Conservation (phyloP, 2,888 invertebrate species). For the Timandra comae region DNA sequence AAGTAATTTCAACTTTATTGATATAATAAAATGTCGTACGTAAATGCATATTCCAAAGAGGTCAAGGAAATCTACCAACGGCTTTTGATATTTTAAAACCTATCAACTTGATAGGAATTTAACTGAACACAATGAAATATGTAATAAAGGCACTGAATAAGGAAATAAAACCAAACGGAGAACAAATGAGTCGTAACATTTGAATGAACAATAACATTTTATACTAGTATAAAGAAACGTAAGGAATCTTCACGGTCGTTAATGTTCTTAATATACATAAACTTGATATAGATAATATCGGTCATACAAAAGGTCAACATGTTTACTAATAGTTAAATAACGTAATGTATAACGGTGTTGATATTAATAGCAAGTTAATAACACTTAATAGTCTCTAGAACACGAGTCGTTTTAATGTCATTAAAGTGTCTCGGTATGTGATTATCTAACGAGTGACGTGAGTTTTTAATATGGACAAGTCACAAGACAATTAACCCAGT, state of each 20-base stretch:
- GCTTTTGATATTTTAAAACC: conserved; percentile 13
- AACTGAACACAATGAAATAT: conserved; percentile 12
- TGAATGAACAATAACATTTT: too few species aligned
- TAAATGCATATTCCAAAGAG: conserved; percentile 7
- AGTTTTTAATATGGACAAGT: conserved; percentile 19
- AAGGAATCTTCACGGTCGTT: too few species aligned
- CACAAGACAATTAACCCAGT: conserved; percentile 33
- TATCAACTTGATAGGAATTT: conserved; percentile 14
- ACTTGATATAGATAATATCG: conserved; percentile 36
- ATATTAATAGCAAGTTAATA: conserved; percentile 24
- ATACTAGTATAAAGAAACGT: too few species aligned
- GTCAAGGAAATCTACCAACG: conserved; percentile 13
- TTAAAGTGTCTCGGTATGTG: conserved; percentile 22
- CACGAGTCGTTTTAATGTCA: conserved; percentile 20
- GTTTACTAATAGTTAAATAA: conserved; percentile 29
- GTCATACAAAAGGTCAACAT: conserved; percentile 46
- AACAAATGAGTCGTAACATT: too few species aligned
- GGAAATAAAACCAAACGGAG: conserved; percentile 14
- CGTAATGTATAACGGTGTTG: conserved; percentile 28
- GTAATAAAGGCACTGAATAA: conserved; percentile 14
- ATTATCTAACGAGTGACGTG: conserved; percentile 27
- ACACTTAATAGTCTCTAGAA: neutral
- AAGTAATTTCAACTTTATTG: neutral
- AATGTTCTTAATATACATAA: too few species aligned
- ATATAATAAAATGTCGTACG: conserved; percentile 3